Conservation (phyloP, 2,113 vertebrate species). For the Lota lota region DNA sequence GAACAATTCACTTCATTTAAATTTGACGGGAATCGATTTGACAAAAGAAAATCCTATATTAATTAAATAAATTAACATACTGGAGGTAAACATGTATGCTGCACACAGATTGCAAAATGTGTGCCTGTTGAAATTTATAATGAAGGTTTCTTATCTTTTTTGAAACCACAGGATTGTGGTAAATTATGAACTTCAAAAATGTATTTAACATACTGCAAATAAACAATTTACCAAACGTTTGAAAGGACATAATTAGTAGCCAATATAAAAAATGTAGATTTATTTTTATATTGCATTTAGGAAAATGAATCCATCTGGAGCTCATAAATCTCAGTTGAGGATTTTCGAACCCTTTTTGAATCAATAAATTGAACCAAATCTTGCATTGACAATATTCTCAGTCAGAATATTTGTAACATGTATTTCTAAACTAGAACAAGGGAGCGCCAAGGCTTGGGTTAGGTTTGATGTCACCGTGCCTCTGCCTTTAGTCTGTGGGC, state of each 20-base stretch:
- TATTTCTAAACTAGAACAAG: not conserved
- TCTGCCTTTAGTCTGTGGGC: not conserved
- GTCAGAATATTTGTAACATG: not conserved
- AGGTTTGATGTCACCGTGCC: slow-evolving; percentile 9
- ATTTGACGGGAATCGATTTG: slow-evolving; percentile 22
- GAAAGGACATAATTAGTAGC: too few species aligned
- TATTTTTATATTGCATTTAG: too few species aligned
- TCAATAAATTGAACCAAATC: slow-evolving; percentile 20
- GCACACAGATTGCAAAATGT: not conserved
- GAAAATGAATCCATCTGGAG: too few species aligned
- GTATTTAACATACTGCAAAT: too few species aligned
- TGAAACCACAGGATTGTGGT: too few species aligned
- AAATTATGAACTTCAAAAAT: too few species aligned
- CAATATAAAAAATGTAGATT: too few species aligned
- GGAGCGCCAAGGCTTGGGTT: slow-evolving; percentile 4
- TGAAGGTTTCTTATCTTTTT: too few species aligned
- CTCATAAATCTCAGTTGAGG: too few species aligned
- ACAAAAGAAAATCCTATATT: slow-evolving; percentile 39
- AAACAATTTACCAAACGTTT: too few species aligned
- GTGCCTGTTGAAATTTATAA: too few species aligned
- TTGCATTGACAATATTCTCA: slow-evolving; percentile 15
- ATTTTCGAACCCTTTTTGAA: too few species aligned
- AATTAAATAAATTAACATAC: slow-evolving; percentile 60
- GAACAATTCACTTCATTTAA: not conserved
- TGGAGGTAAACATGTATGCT: slow-evolving; percentile 7